A percentile compares a stretch with the other conserved stretches of the same genome.
Conservation (phyloP, 1,140 invertebrate species). For the Popillia japonica region DNA sequence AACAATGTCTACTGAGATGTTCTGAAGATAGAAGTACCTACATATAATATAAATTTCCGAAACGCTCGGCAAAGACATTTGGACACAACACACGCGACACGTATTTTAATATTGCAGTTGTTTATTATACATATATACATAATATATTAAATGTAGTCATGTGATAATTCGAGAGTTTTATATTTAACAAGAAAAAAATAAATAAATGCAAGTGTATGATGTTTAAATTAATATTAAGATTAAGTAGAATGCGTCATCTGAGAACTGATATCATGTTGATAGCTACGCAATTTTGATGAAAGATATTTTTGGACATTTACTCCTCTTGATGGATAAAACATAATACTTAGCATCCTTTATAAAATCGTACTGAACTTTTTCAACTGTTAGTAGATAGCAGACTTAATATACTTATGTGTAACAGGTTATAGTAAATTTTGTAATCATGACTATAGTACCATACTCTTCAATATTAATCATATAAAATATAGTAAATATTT, state of each 20-base stretch:
- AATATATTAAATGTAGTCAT: slow-evolving; percentile 49
- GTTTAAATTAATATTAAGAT: slow-evolving; percentile 27
- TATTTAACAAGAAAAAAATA: slow-evolving; percentile 34
- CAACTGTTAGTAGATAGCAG: background rate
- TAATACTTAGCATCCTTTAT: too few species aligned
- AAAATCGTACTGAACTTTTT: too few species aligned
- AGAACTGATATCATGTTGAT: background rate
- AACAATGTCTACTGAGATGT: slow-evolving; percentile 42
- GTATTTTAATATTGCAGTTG: slow-evolving; percentile 46
- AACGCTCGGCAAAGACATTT: slow-evolving; percentile 7
- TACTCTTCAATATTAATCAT: too few species aligned
- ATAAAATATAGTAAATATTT: too few species aligned
- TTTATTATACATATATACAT: slow-evolving; percentile 36
- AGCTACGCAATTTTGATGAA: slow-evolving; percentile 6
- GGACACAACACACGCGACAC: slow-evolving; percentile 18
- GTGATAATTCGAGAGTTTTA: slow-evolving; percentile 50
- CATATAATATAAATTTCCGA: slow-evolving; percentile 33
- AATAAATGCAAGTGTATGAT: slow-evolving; percentile 10
- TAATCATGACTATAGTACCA: too few species aligned
- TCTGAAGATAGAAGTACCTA: slow-evolving; percentile 41
- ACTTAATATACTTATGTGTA: too few species aligned
- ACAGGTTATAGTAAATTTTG: too few species aligned
- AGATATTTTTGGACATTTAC: slow-evolving; percentile 4
- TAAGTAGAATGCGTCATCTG: background rate
- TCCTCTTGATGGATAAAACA: too few species aligned